phyloP scores from a whole-genome alignment of 2,797 vertebrate genomes.

The Lagodon rhomboides region DNA sequence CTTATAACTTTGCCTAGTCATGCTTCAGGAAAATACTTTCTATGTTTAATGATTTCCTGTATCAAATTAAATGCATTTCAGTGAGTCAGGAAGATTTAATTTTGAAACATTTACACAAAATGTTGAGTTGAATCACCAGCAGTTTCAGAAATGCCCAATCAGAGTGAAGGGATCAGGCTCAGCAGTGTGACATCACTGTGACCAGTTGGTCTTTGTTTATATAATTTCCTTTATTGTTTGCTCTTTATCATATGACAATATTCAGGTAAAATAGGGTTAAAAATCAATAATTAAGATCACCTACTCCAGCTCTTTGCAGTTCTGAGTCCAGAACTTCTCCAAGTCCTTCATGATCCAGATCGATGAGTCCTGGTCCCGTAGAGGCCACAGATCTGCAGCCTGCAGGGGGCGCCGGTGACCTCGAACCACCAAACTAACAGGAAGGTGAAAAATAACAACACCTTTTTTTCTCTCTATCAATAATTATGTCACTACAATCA shows the following conservation, averaged over 20 bases:
- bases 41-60: too few species aligned
- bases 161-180: not conserved
- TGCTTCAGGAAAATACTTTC: too few species aligned
- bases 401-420: constrained; percentile 83
- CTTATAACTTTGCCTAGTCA: too few species aligned
- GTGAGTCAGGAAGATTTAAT: not conserved
- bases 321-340: constrained; percentile 82
- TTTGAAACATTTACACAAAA: not conserved
- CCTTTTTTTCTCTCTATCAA: too few species aligned
- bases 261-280: not conserved
- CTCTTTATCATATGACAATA: not conserved
- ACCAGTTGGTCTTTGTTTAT: not conserved
- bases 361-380: constrained; percentile 85
- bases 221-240: not conserved
- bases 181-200: not conserved
- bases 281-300: not conserved
- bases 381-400: constrained; percentile 86
- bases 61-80: not conserved
- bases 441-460: not conserved
- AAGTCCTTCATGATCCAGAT: constrained; percentile 83
- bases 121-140: not conserved
- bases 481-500: too few species aligned
- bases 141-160: not conserved
- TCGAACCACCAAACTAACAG: constrained; percentile 83
- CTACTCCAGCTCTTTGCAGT: constrained; percentile 39